Percentiles rank a stretch among this genome's conserved stretches.
These are phyloP conservation scores for Poeciliopsis turrubarensis DNA, from an alignment of 2,113 vertebrate species.

Conservation along the genomic window DNA sequence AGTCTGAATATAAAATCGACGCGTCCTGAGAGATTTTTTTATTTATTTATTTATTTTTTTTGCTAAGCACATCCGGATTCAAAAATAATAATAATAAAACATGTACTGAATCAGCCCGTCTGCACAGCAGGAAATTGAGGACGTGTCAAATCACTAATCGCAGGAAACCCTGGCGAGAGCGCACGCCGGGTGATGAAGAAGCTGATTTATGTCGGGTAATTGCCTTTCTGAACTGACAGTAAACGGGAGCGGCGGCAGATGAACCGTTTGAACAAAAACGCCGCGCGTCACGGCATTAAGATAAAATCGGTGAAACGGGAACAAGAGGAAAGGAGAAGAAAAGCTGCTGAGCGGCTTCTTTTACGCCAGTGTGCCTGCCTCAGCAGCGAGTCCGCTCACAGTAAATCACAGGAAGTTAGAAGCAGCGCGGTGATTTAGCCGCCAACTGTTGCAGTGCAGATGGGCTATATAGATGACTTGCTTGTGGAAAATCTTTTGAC, in stretches of 20 bases:
- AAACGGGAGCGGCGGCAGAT: neutral
- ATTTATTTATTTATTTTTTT: neutral
- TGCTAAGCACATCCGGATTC: neutral
- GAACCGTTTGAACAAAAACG: constrained; percentile 6
- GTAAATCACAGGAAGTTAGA: constrained; percentile 54
- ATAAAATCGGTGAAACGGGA: neutral
- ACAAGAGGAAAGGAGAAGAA: constrained; percentile 11
- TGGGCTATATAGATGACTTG: constrained; percentile 8
- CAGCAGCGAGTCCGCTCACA: constrained; percentile 32
- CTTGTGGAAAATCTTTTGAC: constrained; percentile 21
- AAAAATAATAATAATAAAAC: no score
- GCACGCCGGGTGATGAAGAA: neutral
- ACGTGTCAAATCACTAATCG: neutral
- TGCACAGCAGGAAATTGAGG: neutral
- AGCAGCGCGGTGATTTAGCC: constrained; percentile 30
- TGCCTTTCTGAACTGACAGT: neutral
- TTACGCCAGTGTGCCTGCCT: constrained; percentile 16
- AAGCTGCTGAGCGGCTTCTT: neutral
- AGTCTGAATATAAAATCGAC: neutral
- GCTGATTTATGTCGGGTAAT: neutral
- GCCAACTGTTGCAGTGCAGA: constrained; percentile 3
- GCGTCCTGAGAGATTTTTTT: neutral
- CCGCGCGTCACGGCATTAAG: neutral
- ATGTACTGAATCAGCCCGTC: neutral
- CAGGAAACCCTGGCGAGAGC: neutral